Evolutionary conservation across 2,888 invertebrate species (phyloP).

Genomic region (Phalangium opilio): DNA sequence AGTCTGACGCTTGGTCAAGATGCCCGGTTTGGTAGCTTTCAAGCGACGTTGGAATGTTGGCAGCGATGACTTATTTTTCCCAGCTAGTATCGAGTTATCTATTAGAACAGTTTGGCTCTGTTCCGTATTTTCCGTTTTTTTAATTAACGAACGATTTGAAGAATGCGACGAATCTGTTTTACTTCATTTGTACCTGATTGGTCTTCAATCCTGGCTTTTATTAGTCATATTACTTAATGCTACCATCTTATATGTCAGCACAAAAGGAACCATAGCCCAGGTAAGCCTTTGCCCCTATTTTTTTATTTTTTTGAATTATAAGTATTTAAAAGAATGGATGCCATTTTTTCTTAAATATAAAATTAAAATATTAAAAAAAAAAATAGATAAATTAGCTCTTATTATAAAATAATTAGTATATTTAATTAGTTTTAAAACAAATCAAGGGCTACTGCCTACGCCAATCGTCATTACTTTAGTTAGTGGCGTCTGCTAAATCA

Average conservation of each 20-base stretch:
- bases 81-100: conserved; percentile 39
- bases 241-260: conserved; percentile 26
- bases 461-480: too few species aligned
- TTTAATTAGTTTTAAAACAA: too few species aligned
- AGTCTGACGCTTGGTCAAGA: conserved; percentile 27
- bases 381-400: too few species aligned
- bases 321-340: too few species aligned
- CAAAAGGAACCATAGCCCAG: conserved; percentile 24
- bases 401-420: too few species aligned
- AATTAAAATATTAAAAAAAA: too few species aligned
- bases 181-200: conserved; percentile 54
- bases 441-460: too few species aligned
- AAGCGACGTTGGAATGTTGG: conserved; percentile 79
- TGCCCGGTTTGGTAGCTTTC: conserved; percentile 77
- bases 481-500: too few species aligned
- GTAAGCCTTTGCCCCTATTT: background rate
- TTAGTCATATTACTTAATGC: conserved; percentile 30
- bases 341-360: too few species aligned
- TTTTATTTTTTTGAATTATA: too few species aligned
- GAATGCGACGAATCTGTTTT: conserved; percentile 55
- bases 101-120: conserved; percentile 33
- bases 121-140: conserved; percentile 46
- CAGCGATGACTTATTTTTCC: conserved; percentile 82
- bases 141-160: conserved; percentile 49
- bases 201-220: conserved; percentile 32